Percentiles rank a stretch among this genome's conserved stretches.
Conservation (phyloP, 1,140 invertebrate species). For the Drosophila elegans region DNA sequence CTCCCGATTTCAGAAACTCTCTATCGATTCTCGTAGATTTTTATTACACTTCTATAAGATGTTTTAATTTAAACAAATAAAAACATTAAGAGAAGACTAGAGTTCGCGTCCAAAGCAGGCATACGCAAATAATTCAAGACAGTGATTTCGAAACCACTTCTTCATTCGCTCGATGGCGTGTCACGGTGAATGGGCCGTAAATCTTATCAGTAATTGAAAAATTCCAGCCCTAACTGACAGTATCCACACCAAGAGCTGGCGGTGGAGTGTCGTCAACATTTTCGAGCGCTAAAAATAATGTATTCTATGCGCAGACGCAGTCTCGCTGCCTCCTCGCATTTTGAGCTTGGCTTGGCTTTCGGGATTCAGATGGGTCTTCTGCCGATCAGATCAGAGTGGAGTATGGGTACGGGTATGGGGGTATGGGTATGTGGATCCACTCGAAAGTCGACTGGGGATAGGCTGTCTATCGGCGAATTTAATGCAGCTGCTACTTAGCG, state of each 20-base stretch:
- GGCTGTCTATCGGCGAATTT: slow-evolving; percentile 47
- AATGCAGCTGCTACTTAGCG: slow-evolving; percentile 76
- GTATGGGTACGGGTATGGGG: neutral
- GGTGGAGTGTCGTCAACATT: slow-evolving; percentile 56
- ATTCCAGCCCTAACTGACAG: slow-evolving; percentile 64
- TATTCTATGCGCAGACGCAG: slow-evolving; percentile 69
- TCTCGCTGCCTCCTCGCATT: slow-evolving; percentile 35
- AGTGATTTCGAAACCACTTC: slow-evolving; percentile 26
- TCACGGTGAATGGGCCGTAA: slow-evolving; percentile 48
- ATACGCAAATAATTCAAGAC: neutral
- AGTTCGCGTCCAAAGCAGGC: neutral
- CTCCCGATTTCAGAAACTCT: too few relatives aligned
- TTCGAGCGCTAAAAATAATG: slow-evolving; percentile 57
- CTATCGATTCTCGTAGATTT: too few relatives aligned
- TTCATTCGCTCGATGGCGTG: slow-evolving; percentile 20
- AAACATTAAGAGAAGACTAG: slow-evolving; percentile 1
- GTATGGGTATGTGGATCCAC: slow-evolving; percentile 2
- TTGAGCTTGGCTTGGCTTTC: neutral
- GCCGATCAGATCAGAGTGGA: neutral
- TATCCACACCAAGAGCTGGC: slow-evolving; percentile 54
- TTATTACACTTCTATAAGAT: neutral
- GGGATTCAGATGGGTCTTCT: slow-evolving; percentile 13
- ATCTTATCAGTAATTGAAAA: slow-evolving; percentile 61
- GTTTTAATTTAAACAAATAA: neutral
- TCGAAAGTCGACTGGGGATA: slow-evolving; percentile 31